Conservation (phyloP, 1,140 invertebrate genomes). For the Camponotus pennsylvanicus region DNA sequence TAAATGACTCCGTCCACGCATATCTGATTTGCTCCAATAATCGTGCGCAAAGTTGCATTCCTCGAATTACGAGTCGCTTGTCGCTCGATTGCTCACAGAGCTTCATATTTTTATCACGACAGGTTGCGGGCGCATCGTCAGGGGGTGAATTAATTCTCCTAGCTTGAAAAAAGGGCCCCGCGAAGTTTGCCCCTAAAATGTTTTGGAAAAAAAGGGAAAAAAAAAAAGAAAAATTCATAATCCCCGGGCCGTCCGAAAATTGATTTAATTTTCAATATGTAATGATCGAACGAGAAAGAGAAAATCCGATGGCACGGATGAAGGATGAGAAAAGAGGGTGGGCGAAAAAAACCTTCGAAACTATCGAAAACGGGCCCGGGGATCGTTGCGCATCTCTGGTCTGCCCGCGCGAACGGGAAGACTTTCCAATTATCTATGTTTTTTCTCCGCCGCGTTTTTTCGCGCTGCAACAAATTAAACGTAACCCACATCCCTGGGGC, state of each 20-base stretch:
- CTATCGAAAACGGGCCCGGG: constrained; percentile 61
- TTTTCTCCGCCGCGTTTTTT: constrained; percentile 66
- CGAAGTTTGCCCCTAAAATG: too few relatives aligned
- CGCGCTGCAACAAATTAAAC: constrained; percentile 74
- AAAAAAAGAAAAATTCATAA: constrained; percentile 37
- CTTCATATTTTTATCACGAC: constrained; percentile 64
- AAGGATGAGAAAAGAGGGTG: constrained; percentile 17
- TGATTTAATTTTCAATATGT: constrained; percentile 63
- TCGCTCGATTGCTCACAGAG: background rate
- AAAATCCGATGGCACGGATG: constrained; percentile 13
- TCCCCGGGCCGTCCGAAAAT: constrained; percentile 52
- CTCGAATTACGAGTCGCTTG: background rate
- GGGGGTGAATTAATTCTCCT: constrained; percentile 62
- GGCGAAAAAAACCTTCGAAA: constrained; percentile 59
- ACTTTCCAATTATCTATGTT: constrained; percentile 69
- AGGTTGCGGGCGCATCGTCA: constrained; percentile 8
- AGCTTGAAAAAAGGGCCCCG: constrained; percentile 9
- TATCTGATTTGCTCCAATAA: constrained; percentile 10
- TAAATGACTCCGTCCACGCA: background rate
- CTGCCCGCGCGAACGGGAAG: constrained; percentile 63
- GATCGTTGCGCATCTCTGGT: constrained; percentile 53
- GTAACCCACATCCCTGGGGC: constrained; percentile 75
- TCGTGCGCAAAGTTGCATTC: constrained; percentile 2
- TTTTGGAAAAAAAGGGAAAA: too few relatives aligned
- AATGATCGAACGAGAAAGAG: constrained; percentile 41